These are phyloP conservation scores for Phrynocephalus forsythii DNA, from an alignment of 2,797 vertebrate species.

Conservation along the genomic window DNA sequence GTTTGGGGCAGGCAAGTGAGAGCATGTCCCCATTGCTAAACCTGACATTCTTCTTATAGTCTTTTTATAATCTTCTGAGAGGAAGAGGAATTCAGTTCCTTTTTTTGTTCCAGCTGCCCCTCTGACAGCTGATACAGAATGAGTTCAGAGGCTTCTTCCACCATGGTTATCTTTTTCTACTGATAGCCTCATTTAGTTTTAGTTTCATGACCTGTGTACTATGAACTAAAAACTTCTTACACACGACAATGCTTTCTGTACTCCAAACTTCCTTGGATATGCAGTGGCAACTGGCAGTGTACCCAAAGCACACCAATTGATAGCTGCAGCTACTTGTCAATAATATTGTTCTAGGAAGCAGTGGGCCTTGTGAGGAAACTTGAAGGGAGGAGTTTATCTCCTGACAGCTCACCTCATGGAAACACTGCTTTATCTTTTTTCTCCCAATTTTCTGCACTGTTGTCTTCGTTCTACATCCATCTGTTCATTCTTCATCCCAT, in stretches of 20 bases:
- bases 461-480: not conserved
- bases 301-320: not conserved
- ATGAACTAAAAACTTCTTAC: conserved; percentile 6
- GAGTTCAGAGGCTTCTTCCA: not conserved
- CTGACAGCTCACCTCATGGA: not conserved
- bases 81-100: not conserved
- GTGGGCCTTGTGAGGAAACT: conserved; percentile 24
- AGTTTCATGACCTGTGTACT: not conserved
- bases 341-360: not conserved
- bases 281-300: conserved; percentile 12
- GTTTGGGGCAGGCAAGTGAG: conserved; percentile 30
- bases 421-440: not conserved
- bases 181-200: not conserved
- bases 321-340: not conserved
- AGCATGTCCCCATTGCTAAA: conserved; percentile 47
- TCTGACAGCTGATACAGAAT: conserved; percentile 5
- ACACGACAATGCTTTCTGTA: not conserved
- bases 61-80: not conserved
- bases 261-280: conserved; percentile 28
- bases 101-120: conserved; percentile 26
- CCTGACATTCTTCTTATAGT: conserved; percentile 33
- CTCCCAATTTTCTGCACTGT: not conserved
- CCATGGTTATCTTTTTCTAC: fast-evolving
- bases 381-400: not conserved
- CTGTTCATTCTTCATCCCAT: not conserved